Percentiles rank a stretch among this genome's conserved stretches.
phyloP scores from a whole-genome alignment of 2,888 invertebrate species.

The Temnothorax ravouxi region DNA sequence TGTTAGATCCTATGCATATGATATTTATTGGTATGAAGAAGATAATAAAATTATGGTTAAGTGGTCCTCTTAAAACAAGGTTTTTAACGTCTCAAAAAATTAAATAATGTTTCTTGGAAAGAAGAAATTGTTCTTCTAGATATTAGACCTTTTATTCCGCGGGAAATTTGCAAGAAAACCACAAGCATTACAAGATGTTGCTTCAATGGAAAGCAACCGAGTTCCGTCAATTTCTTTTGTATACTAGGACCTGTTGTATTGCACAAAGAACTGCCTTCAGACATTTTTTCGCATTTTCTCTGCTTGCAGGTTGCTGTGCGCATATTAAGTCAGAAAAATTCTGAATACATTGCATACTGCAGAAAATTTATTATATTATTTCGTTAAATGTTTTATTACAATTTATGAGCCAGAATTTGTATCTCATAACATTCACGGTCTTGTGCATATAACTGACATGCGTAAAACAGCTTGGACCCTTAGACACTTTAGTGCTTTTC shows the following conservation, averaged over 20 bases:
- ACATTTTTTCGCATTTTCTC: too few species aligned
- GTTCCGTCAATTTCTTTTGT: not conserved
- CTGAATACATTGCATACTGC: not conserved
- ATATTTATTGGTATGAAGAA: too few species aligned
- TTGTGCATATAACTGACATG: not conserved
- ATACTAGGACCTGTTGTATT: too few species aligned
- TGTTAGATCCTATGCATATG: not conserved
- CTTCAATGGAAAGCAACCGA: conserved; percentile 12
- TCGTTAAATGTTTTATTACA: not conserved
- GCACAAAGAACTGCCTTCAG: too few species aligned
- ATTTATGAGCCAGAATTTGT: not conserved
- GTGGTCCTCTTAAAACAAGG: not conserved
- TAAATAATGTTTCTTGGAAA: not conserved
- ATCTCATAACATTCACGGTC: not conserved
- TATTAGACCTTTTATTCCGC: not conserved
- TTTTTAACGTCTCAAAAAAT: too few species aligned
- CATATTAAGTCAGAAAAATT: too few species aligned
- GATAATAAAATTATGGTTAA: too few species aligned
- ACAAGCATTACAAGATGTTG: conserved; percentile 21
- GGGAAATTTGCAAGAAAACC: conserved; percentile 1
- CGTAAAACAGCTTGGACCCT: conserved; percentile 8
- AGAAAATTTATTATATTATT: not conserved
- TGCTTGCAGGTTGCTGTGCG: too few species aligned
- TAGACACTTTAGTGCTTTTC: conserved; percentile 23
- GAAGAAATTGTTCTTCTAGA: not conserved